Conservation (phyloP, 2,888 invertebrate species). For the Agonopterix alstromeriana region DNA sequence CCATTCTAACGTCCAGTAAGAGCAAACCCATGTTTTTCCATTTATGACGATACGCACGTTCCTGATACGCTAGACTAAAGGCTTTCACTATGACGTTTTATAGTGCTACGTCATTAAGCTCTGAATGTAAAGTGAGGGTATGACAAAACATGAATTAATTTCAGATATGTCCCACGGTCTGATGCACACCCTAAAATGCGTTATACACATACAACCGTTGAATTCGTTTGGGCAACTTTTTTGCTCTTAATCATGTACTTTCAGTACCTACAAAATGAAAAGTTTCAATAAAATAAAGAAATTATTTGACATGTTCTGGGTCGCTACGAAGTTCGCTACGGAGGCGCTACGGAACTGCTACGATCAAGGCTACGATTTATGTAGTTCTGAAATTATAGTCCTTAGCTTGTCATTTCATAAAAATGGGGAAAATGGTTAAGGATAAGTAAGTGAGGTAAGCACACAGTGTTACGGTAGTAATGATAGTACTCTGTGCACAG, state of each 20-base stretch:
- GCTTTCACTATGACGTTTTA: conserved; percentile 58
- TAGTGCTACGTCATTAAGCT: conserved; percentile 69
- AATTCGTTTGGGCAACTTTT: neutral
- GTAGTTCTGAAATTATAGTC: too few relatives aligned
- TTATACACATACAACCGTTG: conserved; percentile 26
- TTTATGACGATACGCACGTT: conserved; percentile 56
- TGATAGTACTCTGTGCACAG: too few relatives aligned
- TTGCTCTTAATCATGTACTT: neutral
- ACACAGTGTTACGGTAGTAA: too few relatives aligned
- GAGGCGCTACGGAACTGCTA: too few relatives aligned
- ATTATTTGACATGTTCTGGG: too few relatives aligned
- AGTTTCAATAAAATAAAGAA: too few relatives aligned
- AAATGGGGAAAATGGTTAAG: too few relatives aligned
- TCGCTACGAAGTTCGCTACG: too few relatives aligned
- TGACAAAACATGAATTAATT: conserved; percentile 77
- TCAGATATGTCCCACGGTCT: conserved; percentile 71
- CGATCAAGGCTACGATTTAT: too few relatives aligned
- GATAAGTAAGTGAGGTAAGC: too few relatives aligned
- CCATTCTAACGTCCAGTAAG: conserved; percentile 59
- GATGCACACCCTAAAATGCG: conserved; percentile 40
- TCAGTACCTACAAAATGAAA: too few relatives aligned
- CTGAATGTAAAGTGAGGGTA: conserved; percentile 72
- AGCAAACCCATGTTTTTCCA: conserved; percentile 72
- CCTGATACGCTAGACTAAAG: conserved; percentile 47
- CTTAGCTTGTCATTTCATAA: too few relatives aligned